phyloP scores from a whole-genome alignment of 23 tunicate genomes.

The Ascidia mentula region DNA sequence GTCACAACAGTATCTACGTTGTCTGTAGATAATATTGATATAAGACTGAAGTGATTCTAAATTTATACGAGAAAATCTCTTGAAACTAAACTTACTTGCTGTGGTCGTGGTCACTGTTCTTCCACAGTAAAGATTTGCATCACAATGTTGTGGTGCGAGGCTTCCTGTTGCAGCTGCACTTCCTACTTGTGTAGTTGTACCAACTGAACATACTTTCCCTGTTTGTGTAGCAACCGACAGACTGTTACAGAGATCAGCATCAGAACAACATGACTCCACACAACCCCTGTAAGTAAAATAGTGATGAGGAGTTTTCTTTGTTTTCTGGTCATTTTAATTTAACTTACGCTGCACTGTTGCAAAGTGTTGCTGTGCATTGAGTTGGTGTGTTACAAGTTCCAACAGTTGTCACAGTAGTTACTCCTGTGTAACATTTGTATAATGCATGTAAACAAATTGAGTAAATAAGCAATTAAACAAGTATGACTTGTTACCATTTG shows the following conservation, averaged over 20 bases:
- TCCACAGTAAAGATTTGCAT: not conserved
- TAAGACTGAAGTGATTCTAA: not conserved
- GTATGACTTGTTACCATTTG: not conserved
- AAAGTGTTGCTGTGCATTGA: too few species aligned
- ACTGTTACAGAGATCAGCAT: not conserved
- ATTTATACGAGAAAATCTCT: too few species aligned
- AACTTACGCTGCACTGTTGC: too few species aligned
- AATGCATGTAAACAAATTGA: too few species aligned
- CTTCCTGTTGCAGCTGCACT: not conserved
- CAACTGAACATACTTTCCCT: not conserved
- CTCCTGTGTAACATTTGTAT: too few species aligned
- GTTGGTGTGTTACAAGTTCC: too few species aligned
- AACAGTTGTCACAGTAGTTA: too few species aligned
- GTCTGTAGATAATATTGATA: not conserved
- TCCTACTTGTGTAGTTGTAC: not conserved
- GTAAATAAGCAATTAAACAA: not conserved
- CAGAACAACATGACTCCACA: not conserved
- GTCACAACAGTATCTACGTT: not conserved
- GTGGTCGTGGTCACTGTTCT: not conserved
- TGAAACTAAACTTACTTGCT: slow-evolving; percentile 6
- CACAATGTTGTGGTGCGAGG: not conserved
- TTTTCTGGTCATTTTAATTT: too few species aligned
- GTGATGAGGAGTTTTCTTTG: too few species aligned
- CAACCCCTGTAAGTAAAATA: not conserved
- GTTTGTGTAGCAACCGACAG: not conserved